A percentile compares a stretch with the other conserved stretches of the same genome.
These are phyloP conservation scores for Anniella stebbinsi DNA, from an alignment of 2,797 vertebrate genomes.

Conservation along the genomic window DNA sequence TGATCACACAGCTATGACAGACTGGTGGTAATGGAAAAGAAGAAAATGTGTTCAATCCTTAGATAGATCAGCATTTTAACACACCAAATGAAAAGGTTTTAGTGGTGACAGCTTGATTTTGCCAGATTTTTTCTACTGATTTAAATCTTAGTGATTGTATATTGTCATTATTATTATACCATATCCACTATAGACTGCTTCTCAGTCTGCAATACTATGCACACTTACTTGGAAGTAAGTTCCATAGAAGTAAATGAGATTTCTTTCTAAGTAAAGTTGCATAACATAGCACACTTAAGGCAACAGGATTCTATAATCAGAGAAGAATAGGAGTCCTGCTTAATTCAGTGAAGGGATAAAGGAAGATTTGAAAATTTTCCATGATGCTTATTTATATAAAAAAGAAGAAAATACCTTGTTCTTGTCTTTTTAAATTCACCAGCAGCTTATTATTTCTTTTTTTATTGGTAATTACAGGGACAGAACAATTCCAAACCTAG, in stretches of 20 bases:
- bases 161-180: neutral
- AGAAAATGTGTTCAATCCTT: neutral
- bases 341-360: neutral
- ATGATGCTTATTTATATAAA: neutral
- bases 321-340: neutral
- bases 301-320: neutral
- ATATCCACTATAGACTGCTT: neutral
- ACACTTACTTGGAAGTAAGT: neutral
- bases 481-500: neutral
- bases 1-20: neutral
- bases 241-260: neutral
- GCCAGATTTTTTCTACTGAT: neutral
- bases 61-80: neutral
- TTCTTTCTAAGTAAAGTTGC: neutral
- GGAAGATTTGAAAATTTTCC: neutral
- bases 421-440: neutral
- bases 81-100: neutral
- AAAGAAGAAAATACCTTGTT: neutral
- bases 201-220: neutral
- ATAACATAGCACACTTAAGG: no score
- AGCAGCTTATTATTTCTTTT: neutral
- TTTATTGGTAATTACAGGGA: neutral
- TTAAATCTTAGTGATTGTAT: neutral
- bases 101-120: conserved; percentile 9
- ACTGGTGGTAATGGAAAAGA: neutral